A percentile compares a stretch with the other conserved stretches of the same genome.
These are phyloP conservation scores for Channa argus DNA, from an alignment of 2,113 vertebrate genomes.

Conservation along the genomic window DNA sequence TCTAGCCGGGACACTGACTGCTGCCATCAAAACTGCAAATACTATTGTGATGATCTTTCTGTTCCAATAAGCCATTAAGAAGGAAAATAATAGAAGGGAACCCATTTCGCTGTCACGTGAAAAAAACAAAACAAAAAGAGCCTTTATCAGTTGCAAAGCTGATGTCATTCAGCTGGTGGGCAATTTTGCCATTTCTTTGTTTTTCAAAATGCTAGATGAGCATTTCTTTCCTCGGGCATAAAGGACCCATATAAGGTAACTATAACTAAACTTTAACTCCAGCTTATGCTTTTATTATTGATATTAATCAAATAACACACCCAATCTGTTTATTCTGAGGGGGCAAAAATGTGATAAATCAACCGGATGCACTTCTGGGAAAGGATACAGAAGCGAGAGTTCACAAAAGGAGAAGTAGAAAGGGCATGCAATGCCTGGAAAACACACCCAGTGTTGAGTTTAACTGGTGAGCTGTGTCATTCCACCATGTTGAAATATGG, in stretches of 20 bases:
- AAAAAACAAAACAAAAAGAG: neutral
- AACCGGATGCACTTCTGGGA: conserved; percentile 10
- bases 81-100: conserved; percentile 15
- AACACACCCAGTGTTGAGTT: neutral
- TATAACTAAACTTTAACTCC: conserved; percentile 1
- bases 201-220: conserved; percentile 2
- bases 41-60: conserved; percentile 17
- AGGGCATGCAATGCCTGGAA: conserved; percentile 10
- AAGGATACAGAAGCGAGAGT: conserved; percentile 30
- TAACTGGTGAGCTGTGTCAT: neutral
- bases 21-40: conserved; percentile 14
- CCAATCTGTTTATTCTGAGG: conserved; percentile 8
- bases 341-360: neutral
- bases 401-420: conserved; percentile 28
- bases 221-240: neutral
- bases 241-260: neutral
- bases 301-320: neutral
- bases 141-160: conserved; percentile 15
- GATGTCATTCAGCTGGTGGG: conserved; percentile 31
- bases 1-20: neutral
- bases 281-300: conserved; percentile 19
- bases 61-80: neutral
- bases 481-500: neutral
- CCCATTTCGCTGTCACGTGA: neutral
- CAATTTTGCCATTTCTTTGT: neutral